These are phyloP conservation scores for Drosophila orena DNA, from an alignment of 1,140 invertebrate genomes.

Conservation along the genomic window DNA sequence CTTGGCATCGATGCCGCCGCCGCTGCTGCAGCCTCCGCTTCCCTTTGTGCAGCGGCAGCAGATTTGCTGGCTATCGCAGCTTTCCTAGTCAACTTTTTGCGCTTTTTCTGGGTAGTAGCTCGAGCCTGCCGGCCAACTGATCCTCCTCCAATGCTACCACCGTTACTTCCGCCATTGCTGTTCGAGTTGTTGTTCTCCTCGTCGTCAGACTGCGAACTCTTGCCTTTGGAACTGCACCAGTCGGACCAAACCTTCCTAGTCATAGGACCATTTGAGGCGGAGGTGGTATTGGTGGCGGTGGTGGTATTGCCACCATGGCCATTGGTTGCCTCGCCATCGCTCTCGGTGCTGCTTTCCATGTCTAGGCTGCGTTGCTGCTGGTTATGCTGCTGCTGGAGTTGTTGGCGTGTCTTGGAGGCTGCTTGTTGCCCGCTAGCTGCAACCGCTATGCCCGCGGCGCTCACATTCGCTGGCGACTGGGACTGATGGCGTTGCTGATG, in stretches of 20 bases:
- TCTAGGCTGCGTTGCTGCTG: slow-evolving; percentile 68
- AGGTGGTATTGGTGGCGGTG: slow-evolving; percentile 87
- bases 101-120: slow-evolving; percentile 75
- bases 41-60: slow-evolving; percentile 76
- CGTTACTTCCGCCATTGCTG: slow-evolving; percentile 57
- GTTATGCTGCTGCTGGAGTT: slow-evolving; percentile 47
- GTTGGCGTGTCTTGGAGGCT: slow-evolving; percentile 64
- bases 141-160: slow-evolving; percentile 3
- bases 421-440: slow-evolving; percentile 30
- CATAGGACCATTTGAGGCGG: slow-evolving; percentile 84
- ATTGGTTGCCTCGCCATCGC: slow-evolving; percentile 85
- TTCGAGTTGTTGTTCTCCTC: slow-evolving; percentile 85
- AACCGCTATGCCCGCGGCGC: slow-evolving; percentile 30
- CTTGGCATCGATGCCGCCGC: slow-evolving; percentile 57
- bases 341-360: slow-evolving; percentile 84
- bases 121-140: slow-evolving; percentile 61
- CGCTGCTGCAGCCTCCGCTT: slow-evolving; percentile 71
- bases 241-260: slow-evolving; percentile 91
- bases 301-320: slow-evolving; percentile 85
- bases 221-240: slow-evolving; percentile 88
- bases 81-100: slow-evolving; percentile 80
- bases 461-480: slow-evolving; percentile 70
- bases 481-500: slow-evolving; percentile 52
- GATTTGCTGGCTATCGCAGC: slow-evolving; percentile 82
- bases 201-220: slow-evolving; percentile 87